These are phyloP conservation scores for Apotomis betuletana DNA, from an alignment of 2,888 invertebrate genomes.

Conservation along the genomic window DNA sequence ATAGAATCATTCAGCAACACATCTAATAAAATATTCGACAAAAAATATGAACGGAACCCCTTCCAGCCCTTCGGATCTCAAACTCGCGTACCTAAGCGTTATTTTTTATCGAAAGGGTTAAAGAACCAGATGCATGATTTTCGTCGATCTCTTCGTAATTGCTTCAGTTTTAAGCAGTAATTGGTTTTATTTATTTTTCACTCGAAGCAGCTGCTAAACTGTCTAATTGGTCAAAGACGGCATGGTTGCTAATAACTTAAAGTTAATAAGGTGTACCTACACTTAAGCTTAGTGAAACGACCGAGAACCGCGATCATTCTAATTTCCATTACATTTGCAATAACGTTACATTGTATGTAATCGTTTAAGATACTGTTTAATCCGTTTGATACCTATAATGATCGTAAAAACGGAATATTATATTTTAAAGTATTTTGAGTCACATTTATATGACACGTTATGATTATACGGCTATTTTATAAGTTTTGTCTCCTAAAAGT, in stretches of 20 bases:
- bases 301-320: background rate
- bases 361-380: background rate
- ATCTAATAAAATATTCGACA: background rate
- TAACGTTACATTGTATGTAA: slow-evolving; percentile 9
- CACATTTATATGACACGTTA: background rate
- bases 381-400: background rate
- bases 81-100: background rate
- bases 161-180: slow-evolving; percentile 62
- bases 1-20: background rate
- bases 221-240: slow-evolving; percentile 53
- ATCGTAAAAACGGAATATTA: slow-evolving; percentile 10
- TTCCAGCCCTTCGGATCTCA: background rate
- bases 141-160: slow-evolving; percentile 61
- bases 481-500: background rate
- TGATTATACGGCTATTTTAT: slow-evolving; percentile 4
- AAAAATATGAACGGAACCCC: background rate
- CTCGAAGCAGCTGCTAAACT: slow-evolving; percentile 58
- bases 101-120: slow-evolving; percentile 33
- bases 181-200: slow-evolving; percentile 61
- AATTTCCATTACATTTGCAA: background rate
- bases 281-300: slow-evolving; percentile 2
- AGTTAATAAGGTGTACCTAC: background rate
- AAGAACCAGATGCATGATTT: slow-evolving; percentile 75
- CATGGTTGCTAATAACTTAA: slow-evolving; percentile 4
- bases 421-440: background rate